phyloP scores from a whole-genome alignment of 2,888 invertebrate genomes.

The Philonicus albiceps region DNA sequence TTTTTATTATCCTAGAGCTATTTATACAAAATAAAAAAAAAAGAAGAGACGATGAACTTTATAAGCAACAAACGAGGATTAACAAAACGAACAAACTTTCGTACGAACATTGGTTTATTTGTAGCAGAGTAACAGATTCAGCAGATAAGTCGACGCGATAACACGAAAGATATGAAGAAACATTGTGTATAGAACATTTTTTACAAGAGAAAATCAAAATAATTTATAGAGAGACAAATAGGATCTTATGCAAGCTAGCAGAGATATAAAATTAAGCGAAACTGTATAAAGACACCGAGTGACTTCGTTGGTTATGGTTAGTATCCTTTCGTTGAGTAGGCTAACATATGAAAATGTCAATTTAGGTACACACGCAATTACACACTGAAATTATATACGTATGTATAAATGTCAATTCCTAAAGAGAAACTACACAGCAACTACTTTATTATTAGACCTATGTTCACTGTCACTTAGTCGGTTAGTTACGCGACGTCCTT shows the following conservation, averaged over 20 bases:
- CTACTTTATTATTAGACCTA: background rate
- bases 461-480: background rate
- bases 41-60: background rate
- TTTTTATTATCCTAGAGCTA: constrained; percentile 38
- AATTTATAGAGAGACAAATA: constrained; percentile 45
- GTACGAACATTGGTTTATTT: constrained; percentile 27
- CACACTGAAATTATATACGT: constrained; percentile 21
- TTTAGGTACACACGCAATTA: constrained; percentile 44
- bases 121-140: constrained; percentile 13
- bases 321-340: background rate
- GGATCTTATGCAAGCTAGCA: constrained; percentile 45
- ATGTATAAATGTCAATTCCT: constrained; percentile 41
- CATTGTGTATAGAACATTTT: constrained; percentile 46
- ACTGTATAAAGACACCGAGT: constrained; percentile 37
- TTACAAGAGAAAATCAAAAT: constrained; percentile 48
- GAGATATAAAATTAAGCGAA: constrained; percentile 23
- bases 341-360: constrained; percentile 41
- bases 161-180: constrained; percentile 23
- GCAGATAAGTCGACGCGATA: constrained; percentile 17
- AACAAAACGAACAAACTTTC: constrained; percentile 26
- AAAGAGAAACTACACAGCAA: constrained; percentile 27
- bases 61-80: constrained; percentile 8
- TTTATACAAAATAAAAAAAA: constrained; percentile 24
- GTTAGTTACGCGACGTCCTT: constrained; percentile 5
- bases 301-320: background rate